Percentiles rank a stretch among this genome's conserved stretches.
Evolutionary conservation across 30 jellyfish, hydroid and myxozoan genomes (phyloP).

Genomic region (Aurelia aurita complex sp. Pacific): DNA sequence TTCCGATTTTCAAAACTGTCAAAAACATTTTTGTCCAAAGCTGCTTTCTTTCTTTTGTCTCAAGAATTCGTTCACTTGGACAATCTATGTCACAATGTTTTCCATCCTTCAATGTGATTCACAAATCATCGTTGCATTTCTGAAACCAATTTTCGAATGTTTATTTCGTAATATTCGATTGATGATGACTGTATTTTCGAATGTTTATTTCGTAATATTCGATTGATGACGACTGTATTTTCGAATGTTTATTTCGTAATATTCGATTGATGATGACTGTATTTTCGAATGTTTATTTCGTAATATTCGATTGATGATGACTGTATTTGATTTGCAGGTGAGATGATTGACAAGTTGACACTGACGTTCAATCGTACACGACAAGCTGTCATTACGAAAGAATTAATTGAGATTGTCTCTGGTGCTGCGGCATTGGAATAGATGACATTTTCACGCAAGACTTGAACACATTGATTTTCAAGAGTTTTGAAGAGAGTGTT

Average conservation of each 20-base stretch:
- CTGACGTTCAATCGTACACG: slow-evolving; percentile 94
- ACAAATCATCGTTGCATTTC: no score
- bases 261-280: not conserved
- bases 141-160: not conserved
- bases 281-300: no score
- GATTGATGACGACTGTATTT: not conserved
- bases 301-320: not conserved
- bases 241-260: not conserved
- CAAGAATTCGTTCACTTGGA: no score
- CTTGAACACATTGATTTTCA: no score
- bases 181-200: not conserved
- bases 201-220: not conserved
- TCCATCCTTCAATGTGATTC: no score
- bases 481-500: no score
- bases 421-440: slow-evolving; percentile 98
- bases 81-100: no score
- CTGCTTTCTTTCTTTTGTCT: no score
- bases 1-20: no score
- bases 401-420: slow-evolving; percentile 94
- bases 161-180: not conserved
- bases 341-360: slow-evolving; percentile 88
- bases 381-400: slow-evolving; percentile 98
- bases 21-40: no score
- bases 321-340: slow-evolving; percentile 64
- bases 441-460: not conserved